These are phyloP conservation scores for Sebastiscus albofasciatus DNA, from an alignment of 2,797 vertebrate genomes.

Conservation along the genomic window DNA sequence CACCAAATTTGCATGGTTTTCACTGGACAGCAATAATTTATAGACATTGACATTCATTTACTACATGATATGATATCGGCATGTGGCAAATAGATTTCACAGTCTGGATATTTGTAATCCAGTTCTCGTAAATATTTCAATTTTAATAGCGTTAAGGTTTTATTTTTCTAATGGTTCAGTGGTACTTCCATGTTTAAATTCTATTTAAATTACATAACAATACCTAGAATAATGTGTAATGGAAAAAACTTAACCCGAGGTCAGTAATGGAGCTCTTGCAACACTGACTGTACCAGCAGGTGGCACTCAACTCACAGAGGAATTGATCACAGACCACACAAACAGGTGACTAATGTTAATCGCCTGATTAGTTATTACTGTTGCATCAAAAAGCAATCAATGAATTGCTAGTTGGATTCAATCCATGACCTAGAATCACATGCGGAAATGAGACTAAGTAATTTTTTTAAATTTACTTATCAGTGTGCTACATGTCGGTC, in stretches of 20 bases:
- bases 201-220: background rate
- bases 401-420: background rate
- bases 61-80: background rate
- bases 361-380: background rate
- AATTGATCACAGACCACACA: background rate
- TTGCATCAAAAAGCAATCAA: background rate
- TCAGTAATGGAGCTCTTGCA: background rate
- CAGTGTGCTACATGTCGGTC: background rate
- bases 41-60: background rate
- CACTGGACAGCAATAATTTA: background rate
- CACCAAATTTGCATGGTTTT: background rate
- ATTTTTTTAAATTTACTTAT: background rate
- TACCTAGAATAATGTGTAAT: background rate
- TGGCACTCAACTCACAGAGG: conserved; percentile 51
- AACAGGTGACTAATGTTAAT: background rate
- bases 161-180: background rate
- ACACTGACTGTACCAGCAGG: conserved; percentile 57
- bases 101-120: background rate
- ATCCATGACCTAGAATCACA: background rate
- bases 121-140: background rate
- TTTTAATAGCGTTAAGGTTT: background rate
- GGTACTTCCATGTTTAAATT: background rate
- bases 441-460: background rate
- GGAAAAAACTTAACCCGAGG: background rate
- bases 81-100: background rate